These are phyloP conservation scores for Hypanus sabinus DNA, from an alignment of 2,113 vertebrate genomes.

Conservation along the genomic window DNA sequence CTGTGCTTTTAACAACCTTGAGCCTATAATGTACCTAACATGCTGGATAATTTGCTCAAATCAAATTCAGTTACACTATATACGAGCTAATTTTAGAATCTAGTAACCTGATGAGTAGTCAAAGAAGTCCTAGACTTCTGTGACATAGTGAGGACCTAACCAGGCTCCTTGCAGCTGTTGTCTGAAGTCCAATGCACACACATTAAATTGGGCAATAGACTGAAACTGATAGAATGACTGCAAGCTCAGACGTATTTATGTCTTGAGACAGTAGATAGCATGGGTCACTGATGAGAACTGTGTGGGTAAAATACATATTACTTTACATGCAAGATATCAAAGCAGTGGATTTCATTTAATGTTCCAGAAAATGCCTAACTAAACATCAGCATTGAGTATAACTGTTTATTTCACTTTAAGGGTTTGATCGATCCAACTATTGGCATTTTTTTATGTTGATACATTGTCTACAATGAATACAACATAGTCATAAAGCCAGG, in stretches of 20 bases:
- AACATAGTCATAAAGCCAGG: background rate
- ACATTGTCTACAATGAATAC: background rate
- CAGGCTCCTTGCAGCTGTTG: constrained; percentile 28
- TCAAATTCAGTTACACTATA: background rate
- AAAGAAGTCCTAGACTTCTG: background rate
- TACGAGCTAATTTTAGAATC: background rate
- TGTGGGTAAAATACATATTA: background rate
- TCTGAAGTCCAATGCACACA: constrained; percentile 28
- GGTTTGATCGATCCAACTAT: constrained; percentile 9
- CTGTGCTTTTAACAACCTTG: background rate
- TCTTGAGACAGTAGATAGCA: constrained; percentile 19
- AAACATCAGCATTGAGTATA: background rate
- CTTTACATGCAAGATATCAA: background rate
- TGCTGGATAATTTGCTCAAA: background rate
- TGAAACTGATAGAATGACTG: constrained; percentile 16
- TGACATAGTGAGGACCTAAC: background rate
- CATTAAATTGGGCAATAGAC: constrained; percentile 19
- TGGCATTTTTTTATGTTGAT: background rate
- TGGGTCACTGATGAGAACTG: background rate
- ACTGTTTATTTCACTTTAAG: background rate
- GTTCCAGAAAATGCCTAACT: constrained; percentile 3
- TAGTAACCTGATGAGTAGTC: background rate
- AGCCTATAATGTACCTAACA: background rate
- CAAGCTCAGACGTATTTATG: constrained; percentile 7
- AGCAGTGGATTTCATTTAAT: constrained; percentile 9